Percentiles rank a stretch among this genome's conserved stretches.
phyloP scores from a whole-genome alignment of 1,140 invertebrate species.

The Neotoxoptera formosana region DNA sequence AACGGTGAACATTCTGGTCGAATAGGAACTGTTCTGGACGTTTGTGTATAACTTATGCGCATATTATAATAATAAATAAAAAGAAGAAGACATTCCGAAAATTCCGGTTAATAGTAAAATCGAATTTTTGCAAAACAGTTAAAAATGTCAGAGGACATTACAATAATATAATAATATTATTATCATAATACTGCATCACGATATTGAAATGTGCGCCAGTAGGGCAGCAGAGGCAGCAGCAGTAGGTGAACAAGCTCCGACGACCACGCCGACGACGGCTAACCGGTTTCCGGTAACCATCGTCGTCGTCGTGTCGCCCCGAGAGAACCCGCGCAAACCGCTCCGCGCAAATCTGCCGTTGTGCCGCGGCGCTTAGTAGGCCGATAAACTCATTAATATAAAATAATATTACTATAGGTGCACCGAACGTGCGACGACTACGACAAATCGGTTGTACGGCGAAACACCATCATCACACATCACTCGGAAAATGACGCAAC shows the following conservation, averaged over 20 bases:
- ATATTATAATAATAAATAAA: background rate
- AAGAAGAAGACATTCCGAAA: background rate
- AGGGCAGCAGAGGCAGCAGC: background rate
- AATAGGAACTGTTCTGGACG: background rate
- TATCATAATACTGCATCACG: background rate
- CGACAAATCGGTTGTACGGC: background rate
- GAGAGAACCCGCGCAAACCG: background rate
- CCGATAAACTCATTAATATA: slow-evolving; percentile 15
- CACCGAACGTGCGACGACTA: background rate
- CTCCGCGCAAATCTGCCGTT: background rate
- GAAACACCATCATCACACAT: background rate
- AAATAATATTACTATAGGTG: background rate
- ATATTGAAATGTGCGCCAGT: background rate
- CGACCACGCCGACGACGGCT: background rate
- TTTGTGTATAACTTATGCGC: background rate
- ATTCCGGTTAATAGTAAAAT: slow-evolving; percentile 4
- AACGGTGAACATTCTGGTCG: background rate
- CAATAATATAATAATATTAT: background rate
- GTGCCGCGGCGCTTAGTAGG: background rate
- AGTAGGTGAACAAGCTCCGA: slow-evolving; percentile 34
- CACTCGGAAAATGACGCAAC: background rate
- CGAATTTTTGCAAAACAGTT: background rate
- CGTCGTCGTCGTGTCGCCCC: background rate
- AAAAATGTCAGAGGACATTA: background rate
- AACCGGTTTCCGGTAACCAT: background rate